Conservation (phyloP, 2,888 invertebrate species). For the Neoascia interrupta region DNA sequence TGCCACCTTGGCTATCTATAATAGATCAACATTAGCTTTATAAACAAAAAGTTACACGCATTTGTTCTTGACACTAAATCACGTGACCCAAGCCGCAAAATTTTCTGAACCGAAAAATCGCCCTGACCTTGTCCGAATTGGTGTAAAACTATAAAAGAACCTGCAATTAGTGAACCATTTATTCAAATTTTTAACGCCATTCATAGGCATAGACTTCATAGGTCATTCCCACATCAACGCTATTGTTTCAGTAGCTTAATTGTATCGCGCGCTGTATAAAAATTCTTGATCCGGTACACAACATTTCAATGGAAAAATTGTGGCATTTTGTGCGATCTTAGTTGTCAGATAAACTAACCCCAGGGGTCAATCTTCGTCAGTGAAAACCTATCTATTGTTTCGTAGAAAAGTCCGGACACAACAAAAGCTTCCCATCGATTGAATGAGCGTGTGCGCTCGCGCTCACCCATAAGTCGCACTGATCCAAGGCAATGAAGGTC, state of each 20-base stretch:
- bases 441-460: slow-evolving; percentile 4
- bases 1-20: no score
- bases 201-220: slow-evolving; percentile 29
- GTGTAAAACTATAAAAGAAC: slow-evolving; percentile 27
- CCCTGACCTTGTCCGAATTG: slow-evolving; percentile 34
- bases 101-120: slow-evolving; percentile 35
- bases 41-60: no score
- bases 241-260: slow-evolving; percentile 39
- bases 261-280: neutral
- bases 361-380: slow-evolving; percentile 64
- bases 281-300: slow-evolving; percentile 20
- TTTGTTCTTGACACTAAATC: no score
- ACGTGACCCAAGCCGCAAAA: no score
- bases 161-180: slow-evolving; percentile 51
- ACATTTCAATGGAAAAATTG: slow-evolving; percentile 25
- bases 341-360: slow-evolving; percentile 65
- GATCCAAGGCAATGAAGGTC: slow-evolving; percentile 37
- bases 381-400: slow-evolving; percentile 46
- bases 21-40: no score
- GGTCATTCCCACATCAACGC: slow-evolving; percentile 47
- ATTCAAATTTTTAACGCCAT: slow-evolving; percentile 36
- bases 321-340: slow-evolving; percentile 59
- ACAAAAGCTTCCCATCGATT: slow-evolving; percentile 56
- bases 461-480: slow-evolving; percentile 39
- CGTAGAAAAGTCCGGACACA: slow-evolving; percentile 43